Evolutionary conservation across 2,888 invertebrate genomes (phyloP).

Genomic region (Petrolisthes manimaculis): DNA sequence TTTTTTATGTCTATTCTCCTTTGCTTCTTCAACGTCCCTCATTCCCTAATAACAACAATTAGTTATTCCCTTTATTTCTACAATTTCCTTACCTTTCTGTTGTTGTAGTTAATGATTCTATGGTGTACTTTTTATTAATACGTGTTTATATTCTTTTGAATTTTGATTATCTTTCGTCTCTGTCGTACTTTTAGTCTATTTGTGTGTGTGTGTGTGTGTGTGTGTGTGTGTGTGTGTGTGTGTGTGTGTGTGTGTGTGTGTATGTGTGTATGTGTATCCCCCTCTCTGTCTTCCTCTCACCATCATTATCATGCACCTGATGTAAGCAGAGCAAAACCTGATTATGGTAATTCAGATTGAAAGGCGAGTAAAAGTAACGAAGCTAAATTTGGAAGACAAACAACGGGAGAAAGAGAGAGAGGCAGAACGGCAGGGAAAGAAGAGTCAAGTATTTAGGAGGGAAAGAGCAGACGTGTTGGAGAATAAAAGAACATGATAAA

Average conservation of each 20-base stretch:
- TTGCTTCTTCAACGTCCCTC: too few relatives aligned
- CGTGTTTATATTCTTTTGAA: too few relatives aligned
- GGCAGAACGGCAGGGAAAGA: neutral
- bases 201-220: neutral
- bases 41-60: too few relatives aligned
- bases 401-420: neutral
- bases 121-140: too few relatives aligned
- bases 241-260: neutral
- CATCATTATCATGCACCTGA: too few relatives aligned
- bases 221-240: neutral
- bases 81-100: too few relatives aligned
- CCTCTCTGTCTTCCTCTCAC: neutral
- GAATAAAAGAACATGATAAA: neutral
- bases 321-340: too few relatives aligned
- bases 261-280: neutral
- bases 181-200: too few relatives aligned
- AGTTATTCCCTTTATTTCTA: too few relatives aligned
- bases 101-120: too few relatives aligned
- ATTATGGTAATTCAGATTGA: neutral
- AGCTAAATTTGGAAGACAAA: neutral
- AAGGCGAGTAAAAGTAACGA: neutral
- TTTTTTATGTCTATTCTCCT: too few relatives aligned
- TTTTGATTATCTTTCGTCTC: too few relatives aligned
- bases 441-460: neutral
- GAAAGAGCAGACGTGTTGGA: neutral